Conservation (phyloP, 2,113 vertebrate species). For the Sphaerodactylus townsendi region DNA sequence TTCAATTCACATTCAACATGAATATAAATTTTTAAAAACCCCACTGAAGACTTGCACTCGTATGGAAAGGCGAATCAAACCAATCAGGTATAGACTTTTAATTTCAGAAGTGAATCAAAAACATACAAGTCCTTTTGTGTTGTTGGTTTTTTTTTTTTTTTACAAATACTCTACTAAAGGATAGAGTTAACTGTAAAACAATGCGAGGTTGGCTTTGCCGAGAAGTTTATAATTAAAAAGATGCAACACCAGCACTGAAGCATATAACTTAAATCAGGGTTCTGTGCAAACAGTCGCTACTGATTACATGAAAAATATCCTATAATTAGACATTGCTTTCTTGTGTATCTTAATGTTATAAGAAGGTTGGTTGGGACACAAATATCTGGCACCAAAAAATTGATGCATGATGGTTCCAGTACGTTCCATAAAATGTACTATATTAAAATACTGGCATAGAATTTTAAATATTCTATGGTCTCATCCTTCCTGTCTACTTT, state of each 20-base stretch:
- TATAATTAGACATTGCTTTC: conserved; percentile 55
- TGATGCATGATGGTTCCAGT: conserved; percentile 71
- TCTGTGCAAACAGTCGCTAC: conserved; percentile 63
- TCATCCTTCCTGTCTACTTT: conserved; percentile 26
- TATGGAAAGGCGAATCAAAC: neutral
- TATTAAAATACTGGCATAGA: conserved; percentile 66
- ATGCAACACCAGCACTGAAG: conserved; percentile 45
- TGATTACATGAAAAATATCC: conserved; percentile 65
- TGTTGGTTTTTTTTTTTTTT: too few species aligned
- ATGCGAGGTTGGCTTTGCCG: conserved; percentile 36
- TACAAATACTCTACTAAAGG: conserved; percentile 64
- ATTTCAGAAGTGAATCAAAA: conserved; percentile 59
- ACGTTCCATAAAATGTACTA: conserved; percentile 63
- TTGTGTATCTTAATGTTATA: conserved; percentile 69
- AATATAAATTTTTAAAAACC: neutral
- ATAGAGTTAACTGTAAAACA: conserved; percentile 49
- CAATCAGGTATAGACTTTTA: conserved; percentile 43
- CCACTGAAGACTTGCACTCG: neutral
- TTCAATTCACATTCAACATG: neutral
- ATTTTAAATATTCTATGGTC: conserved; percentile 49
- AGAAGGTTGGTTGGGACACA: conserved; percentile 67
- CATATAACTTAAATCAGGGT: conserved; percentile 69
- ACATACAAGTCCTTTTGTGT: conserved; percentile 51
- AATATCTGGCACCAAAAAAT: conserved; percentile 71
- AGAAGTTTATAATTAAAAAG: conserved; percentile 55